Base-by-base conservation (phyloP, 2,888 invertebrate genomes). In the Hemithea aestivaria region DNA sequence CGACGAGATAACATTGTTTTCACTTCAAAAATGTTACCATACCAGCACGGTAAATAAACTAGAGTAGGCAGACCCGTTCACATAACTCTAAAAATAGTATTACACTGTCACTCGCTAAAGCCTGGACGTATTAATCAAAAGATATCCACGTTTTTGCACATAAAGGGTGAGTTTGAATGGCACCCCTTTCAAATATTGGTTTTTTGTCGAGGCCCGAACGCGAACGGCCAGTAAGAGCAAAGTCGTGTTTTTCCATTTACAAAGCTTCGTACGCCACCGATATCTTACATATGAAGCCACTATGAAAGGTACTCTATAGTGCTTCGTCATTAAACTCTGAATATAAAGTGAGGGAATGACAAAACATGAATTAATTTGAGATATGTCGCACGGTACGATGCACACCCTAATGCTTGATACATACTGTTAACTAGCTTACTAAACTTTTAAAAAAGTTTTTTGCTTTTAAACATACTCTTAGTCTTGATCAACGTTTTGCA, bases 361-460 rank as follows among this genome's bases (percentile, higher is more conserved):
- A 85, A 84, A 84, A 85, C 83, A 83, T 78, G 83, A 85, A 84
- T 85, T 84, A 85, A 84, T 87, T 84, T 85, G 72, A 74, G 81
- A 82, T 79, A 78, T 77, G 87, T 85, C 87, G 73, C 61, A 82
- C 71, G 85, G 75, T 79, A 71, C 78, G 73, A 63, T 84, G 85
- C 62, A 65, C 70, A 73, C 73, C 72, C 66, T 58, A 58, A 58
- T 61, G 42, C 44, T 45, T 38, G 53, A 40, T 55, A 79, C 73
- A 65, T 53, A 75, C 58, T 31, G 58, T 5, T 49, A 39, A 45
- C 12, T 27, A 21, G 27, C n/a, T 34, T 51, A 26, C 48, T 33
- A 31, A 30, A 36, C 20, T 20, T 27, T 10, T 11, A 7, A 8
- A 20, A n/a, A n/a, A n/a, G n/a, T n/a, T n/a, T n/a, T n/a, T n/a